Base-by-base conservation (phyloP, 1,140 invertebrate species). In the Cepaea nemoralis region DNA sequence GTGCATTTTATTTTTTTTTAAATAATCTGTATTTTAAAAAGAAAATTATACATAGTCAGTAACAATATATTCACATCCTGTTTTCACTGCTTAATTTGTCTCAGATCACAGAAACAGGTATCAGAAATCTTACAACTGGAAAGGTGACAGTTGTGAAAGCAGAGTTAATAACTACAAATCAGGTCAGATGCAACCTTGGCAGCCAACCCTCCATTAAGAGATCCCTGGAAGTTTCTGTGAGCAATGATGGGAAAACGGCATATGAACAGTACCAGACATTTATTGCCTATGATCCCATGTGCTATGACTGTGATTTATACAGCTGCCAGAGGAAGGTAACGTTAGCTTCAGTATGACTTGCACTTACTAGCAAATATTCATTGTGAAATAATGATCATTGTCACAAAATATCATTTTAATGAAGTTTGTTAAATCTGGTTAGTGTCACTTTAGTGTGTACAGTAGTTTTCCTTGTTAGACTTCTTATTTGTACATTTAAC, bases 211-310 rank as follows among this genome's bases (percentile, higher is more conserved):
- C 10, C 19, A 78, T 45, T 27, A 78, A 69, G 27, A 14, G 63
- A 24, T 40, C 40, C 6, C 39, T 78, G 40, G n/a, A 45, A 35
- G 31, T 78, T 1, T 78, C 77, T 35, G 63, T 78, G 0, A 78
- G 77, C 66, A 78, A 78, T 63, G 77, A 78, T 69, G 77, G 77
- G 16, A 31, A 31, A 42, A 0, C 14, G 35, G 8, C 59, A 45
- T 35, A 78, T 48, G 22, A 59, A 31, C 14, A 69, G 1, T 78
- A 69, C 48, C 77, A 78, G 50, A 35, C 24, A 16, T 78, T 78
- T 31, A 35, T 78, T 16, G 77, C 77, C 1, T 78, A 69, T 69
- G 77, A 78, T 42, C 77, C 77, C n/a, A 40, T 45, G n/a, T 78
- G 77, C 40, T 69, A 78, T 40, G 33, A 39, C 33, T 78, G 77